These are phyloP conservation scores for Epicauta chinensis DNA, from an alignment of 1,140 invertebrate genomes.

Conservation along the genomic window DNA sequence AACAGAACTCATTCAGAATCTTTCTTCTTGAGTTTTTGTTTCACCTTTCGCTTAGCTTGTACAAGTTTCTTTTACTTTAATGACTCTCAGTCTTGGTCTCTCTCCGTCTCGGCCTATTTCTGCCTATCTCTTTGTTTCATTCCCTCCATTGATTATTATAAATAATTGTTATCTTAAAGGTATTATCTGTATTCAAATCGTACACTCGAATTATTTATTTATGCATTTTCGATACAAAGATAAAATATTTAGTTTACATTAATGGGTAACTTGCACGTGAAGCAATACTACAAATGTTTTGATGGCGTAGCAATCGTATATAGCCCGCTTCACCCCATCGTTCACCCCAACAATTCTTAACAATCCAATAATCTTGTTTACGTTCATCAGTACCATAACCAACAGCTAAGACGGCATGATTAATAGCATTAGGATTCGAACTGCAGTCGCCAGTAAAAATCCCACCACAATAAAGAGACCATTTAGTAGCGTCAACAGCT, in stretches of 20 bases:
- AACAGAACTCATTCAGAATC: no score
- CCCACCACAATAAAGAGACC: conserved; percentile 48
- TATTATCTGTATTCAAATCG: no score
- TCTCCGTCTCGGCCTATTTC: no score
- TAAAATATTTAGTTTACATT: conserved; percentile 36
- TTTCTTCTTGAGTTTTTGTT: no score
- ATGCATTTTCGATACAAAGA: conserved; percentile 14
- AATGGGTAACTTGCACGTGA: conserved; percentile 52
- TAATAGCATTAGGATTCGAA: conserved; percentile 36
- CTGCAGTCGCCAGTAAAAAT: no score
- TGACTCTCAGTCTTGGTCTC: no score
- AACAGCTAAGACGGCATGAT: conserved; percentile 54
- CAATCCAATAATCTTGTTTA: conserved; percentile 67
- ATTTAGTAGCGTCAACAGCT: conserved; percentile 82
- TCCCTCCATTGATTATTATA: no score
- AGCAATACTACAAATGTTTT: conserved; percentile 66
- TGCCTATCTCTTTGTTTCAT: no score
- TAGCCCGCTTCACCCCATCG: conserved; percentile 68
- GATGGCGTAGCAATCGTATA: conserved; percentile 59
- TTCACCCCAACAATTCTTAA: conserved; percentile 70
- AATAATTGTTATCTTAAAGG: no score
- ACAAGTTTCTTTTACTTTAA: no score
- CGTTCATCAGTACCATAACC: conserved; percentile 66
- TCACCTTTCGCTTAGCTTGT: no score
- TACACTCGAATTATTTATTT: no score